These are phyloP conservation scores for Podarcis muralis DNA, from an alignment of 2,113 vertebrate species.

Conservation along the genomic window DNA sequence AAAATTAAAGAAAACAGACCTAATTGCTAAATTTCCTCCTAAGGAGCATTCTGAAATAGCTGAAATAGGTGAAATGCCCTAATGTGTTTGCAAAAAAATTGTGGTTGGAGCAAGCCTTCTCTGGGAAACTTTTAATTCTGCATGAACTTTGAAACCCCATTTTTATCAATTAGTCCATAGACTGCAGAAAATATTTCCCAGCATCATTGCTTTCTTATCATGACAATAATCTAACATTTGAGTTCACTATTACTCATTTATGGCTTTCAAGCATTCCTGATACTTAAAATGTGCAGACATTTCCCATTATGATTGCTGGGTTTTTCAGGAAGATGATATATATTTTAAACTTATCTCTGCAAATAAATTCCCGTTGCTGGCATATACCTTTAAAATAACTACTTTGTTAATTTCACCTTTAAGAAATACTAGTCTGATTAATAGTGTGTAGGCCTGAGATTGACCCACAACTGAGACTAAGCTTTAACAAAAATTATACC, in stretches of 20 bases:
- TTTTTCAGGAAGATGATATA: neutral
- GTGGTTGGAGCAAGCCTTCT: neutral
- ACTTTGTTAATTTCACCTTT: too few relatives aligned
- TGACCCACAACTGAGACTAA: too few relatives aligned
- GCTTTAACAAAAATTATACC: too few relatives aligned
- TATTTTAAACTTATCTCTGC: too few relatives aligned
- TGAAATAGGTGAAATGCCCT: neutral
- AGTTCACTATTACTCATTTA: neutral
- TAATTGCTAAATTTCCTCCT: slow-evolving; percentile 14
- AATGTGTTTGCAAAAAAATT: neutral
- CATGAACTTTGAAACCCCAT: neutral
- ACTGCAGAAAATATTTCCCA: slow-evolving; percentile 4
- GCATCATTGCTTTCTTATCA: neutral
- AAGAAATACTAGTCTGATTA: too few relatives aligned
- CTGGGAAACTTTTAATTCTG: neutral
- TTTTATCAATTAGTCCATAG: neutral
- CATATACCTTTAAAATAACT: too few relatives aligned
- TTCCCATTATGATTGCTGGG: slow-evolving; percentile 33
- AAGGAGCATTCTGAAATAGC: slow-evolving; percentile 24
- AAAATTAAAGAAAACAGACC: neutral
- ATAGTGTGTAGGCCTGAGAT: too few relatives aligned
- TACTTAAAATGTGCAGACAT: slow-evolving; percentile 13
- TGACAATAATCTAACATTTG: slow-evolving; percentile 6
- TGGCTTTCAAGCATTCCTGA: neutral
- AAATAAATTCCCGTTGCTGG: too few relatives aligned